Conservation (phyloP, 2,113 vertebrate genomes). For the Aleadryas rufinucha region DNA sequence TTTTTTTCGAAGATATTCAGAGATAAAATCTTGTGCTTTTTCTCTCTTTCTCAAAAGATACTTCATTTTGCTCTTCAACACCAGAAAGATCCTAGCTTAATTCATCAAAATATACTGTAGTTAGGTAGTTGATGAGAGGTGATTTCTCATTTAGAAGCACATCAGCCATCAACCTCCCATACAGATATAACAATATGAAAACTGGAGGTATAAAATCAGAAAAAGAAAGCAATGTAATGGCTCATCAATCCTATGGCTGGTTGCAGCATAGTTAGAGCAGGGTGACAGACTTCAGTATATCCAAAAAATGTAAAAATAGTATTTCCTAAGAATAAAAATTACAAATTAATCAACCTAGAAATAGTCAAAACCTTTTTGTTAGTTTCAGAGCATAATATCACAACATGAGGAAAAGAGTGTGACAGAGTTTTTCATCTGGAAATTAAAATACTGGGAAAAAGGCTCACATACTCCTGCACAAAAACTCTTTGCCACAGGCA, state of each 20-base stretch:
- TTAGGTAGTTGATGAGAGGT: not conserved
- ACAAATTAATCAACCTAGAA: not conserved
- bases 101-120: not conserved
- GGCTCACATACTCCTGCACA: not conserved
- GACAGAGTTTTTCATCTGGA: not conserved
- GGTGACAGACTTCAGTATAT: not conserved
- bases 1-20: not conserved
- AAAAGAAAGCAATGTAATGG: not conserved
- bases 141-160: not conserved
- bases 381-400: not conserved
- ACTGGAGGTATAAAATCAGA: not conserved
- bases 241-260: not conserved
- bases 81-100: not conserved
- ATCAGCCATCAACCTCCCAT: not conserved
- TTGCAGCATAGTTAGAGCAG: not conserved
- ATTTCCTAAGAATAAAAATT: not conserved
- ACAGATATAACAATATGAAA: not conserved
- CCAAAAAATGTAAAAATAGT: not conserved
- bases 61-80: not conserved
- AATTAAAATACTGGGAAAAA: not conserved
- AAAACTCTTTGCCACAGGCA: not conserved
- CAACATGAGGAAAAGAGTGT: not conserved
- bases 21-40: not conserved
- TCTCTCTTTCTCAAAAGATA: not conserved
- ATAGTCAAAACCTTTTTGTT: not conserved